Conservation (phyloP, 2,797 vertebrate genomes). For the Rhynchonycteris naso region DNA sequence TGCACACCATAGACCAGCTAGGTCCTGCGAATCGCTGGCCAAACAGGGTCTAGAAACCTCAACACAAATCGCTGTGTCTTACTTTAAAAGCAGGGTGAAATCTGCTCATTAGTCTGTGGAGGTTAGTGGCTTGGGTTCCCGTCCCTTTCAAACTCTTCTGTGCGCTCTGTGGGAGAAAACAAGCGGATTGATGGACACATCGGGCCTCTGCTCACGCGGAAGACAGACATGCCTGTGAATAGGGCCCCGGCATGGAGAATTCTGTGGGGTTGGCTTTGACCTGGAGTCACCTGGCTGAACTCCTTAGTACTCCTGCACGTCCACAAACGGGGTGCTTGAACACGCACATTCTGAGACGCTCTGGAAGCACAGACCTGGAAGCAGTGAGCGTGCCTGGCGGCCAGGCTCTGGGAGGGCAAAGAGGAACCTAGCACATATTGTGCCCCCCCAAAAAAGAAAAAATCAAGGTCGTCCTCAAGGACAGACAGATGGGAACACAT, state of each 20-base stretch:
- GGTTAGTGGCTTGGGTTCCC: background rate
- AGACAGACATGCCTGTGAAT: rapidly evolving
- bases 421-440: background rate
- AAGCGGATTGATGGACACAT: too few relatives aligned
- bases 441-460: too few relatives aligned
- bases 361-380: background rate
- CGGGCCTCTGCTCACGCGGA: background rate
- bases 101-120: background rate
- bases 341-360: background rate
- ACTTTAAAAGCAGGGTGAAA: background rate
- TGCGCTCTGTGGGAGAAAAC: background rate
- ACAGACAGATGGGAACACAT: rapidly evolving
- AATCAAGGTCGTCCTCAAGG: background rate
- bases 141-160: background rate
- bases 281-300: background rate
- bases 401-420: background rate
- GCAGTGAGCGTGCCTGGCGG: rapidly evolving
- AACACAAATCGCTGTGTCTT: background rate
- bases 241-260: background rate
- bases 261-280: background rate
- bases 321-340: background rate
- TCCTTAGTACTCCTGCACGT: rapidly evolving
- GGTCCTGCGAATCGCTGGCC: background rate
- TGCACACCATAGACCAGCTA: background rate
- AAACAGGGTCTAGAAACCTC: background rate